phyloP scores from a whole-genome alignment of 1,140 invertebrate species.

The Drosophila sp. region DNA sequence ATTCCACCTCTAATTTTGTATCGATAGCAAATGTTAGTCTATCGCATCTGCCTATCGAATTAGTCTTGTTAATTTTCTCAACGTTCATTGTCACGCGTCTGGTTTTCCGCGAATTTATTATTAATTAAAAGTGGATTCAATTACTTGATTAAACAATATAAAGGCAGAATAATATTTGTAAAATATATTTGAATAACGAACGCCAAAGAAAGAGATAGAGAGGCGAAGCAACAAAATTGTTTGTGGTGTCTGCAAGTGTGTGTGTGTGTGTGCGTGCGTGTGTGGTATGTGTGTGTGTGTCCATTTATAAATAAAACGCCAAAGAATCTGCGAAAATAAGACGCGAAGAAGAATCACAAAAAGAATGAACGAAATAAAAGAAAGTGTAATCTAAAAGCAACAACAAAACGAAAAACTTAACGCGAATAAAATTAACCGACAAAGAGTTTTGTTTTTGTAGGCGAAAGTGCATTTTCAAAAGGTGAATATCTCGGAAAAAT shows the following conservation, averaged over 20 bases:
- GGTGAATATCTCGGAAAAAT: conserved; percentile 73
- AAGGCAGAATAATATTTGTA: conserved; percentile 33
- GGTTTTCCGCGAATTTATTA: conserved; percentile 39
- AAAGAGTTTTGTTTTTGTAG: conserved; percentile 32
- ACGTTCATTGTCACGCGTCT: conserved; percentile 27
- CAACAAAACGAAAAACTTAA: conserved; percentile 46
- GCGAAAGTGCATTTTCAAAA: conserved; percentile 77
- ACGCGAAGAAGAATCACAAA: conserved; percentile 70
- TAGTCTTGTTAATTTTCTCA: neutral
- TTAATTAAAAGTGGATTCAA: conserved; percentile 46
- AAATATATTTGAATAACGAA: conserved; percentile 42
- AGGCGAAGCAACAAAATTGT: conserved; percentile 35
- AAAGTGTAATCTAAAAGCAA: conserved; percentile 61
- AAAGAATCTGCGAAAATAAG: conserved; percentile 72
- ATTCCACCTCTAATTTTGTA: neutral
- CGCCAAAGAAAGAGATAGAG: conserved; percentile 41
- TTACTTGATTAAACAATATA: conserved; percentile 51
- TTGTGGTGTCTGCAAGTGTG: conserved; percentile 38
- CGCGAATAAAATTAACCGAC: conserved; percentile 52
- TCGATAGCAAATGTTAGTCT: neutral
- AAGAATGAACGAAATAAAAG: conserved; percentile 74
- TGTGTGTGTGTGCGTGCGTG: conserved; percentile 30
- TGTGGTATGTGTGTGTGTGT: conserved; percentile 30
- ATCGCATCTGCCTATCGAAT: conserved; percentile 5
- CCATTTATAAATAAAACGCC: conserved; percentile 78